Evolutionary conservation across 2,888 invertebrate genomes (phyloP), one percentile per base, ranked within the genome.

Genomic region (Hirtodrosophila cameraria): DNA sequence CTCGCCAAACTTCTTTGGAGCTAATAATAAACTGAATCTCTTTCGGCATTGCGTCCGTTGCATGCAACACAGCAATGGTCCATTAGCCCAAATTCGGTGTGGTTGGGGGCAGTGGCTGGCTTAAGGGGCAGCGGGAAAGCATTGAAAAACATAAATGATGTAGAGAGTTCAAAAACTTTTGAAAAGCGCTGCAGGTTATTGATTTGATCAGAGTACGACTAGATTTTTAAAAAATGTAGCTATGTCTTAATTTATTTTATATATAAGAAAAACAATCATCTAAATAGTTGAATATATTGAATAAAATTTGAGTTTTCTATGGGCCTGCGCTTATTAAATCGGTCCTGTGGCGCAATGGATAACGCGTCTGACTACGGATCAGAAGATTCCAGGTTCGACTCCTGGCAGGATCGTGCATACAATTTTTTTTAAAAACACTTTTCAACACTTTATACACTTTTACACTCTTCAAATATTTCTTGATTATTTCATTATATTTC

Each of bases 311-410:
- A 2, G 12, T 36, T 6, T 0, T 9, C 2, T 1, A 5, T 7
- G 8, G 8, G 8, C 8, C 18, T 23, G 8, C 3, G 6, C 8
- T 1, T 6, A 2, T 0, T 3, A 6, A 13, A 7, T 20, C 16
- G 63, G 63, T 63, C 63, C 48, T 63, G 63, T 63, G 61, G 63
- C 63, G 63, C 63, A 61, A 61, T 63, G 54, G 61, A 63, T 61
- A 63, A 91, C 90, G 90, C 91, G 91, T 90, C 91, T 90, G 90
- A 91, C 91, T 90, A 90, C 90, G 91, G 90, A 91, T 91, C 90
- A 91, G 90, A 90, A 90, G 90, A 91, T 90, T 90, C 91, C 90
- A 90, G 90, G 90, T 91, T 90, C 90, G 90, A 90, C 90, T 91
- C 90, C 90, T 91, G 90, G 90, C 90, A 90, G 89, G 90, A 90